These are phyloP conservation scores for Acanthaster planci DNA, from an alignment of 35 echinoderm and acorn worm species.

Conservation along the genomic window DNA sequence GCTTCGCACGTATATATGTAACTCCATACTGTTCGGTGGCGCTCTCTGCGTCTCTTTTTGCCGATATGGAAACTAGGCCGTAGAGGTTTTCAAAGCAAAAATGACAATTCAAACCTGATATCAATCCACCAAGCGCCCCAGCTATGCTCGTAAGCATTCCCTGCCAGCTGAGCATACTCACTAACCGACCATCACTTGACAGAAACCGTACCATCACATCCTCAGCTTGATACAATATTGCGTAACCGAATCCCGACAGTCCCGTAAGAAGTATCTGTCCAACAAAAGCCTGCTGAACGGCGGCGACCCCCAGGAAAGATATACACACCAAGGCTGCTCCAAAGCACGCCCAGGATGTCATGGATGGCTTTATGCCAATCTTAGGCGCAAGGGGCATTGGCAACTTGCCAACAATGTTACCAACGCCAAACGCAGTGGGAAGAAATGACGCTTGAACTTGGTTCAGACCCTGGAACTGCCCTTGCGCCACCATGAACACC, in stretches of 20 bases:
- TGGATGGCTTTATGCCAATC: not conserved
- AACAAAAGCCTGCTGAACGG: not conserved
- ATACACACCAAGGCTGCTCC: not conserved
- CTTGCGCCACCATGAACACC: not conserved
- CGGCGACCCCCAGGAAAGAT: not conserved
- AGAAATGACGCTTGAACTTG: not conserved
- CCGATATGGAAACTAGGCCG: too few relatives aligned
- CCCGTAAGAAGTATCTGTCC: not conserved
- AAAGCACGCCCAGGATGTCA: not conserved
- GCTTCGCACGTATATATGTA: too few relatives aligned
- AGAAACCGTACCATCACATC: not conserved
- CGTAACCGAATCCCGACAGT: not conserved
- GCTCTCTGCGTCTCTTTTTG: too few relatives aligned
- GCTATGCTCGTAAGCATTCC: not conserved
- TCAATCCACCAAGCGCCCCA: not conserved
- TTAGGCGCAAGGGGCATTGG: not conserved
- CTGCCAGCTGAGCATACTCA: not conserved
- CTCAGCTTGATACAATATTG: not conserved
- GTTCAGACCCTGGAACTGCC: not conserved
- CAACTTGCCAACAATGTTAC: not conserved
- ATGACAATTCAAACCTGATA: conserved; percentile 1
- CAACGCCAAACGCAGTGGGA: not conserved
- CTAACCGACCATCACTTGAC: not conserved
- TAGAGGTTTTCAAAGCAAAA: too few relatives aligned
- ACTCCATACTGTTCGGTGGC: too few relatives aligned